phyloP scores from a whole-genome alignment of 1,140 invertebrate genomes.

The Drosophila saltans region DNA sequence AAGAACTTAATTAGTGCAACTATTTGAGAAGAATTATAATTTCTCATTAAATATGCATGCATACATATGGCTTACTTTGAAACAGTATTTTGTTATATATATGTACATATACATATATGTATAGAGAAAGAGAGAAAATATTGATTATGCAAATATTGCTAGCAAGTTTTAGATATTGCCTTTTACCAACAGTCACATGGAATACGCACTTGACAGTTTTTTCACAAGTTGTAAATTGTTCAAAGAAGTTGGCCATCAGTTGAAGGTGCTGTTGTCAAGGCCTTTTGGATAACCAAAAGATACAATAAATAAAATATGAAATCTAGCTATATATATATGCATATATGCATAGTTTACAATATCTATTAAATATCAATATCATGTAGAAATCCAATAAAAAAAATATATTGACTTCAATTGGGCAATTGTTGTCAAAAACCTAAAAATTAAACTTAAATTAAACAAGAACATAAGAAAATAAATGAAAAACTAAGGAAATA shows the following conservation, averaged over 20 bases:
- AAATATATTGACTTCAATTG: too few species aligned
- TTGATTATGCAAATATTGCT: constrained; percentile 64
- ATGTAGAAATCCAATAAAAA: too few species aligned
- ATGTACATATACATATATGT: neutral
- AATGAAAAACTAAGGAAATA: too few species aligned
- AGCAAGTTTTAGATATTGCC: neutral
- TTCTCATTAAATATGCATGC: neutral
- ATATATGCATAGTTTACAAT: neutral
- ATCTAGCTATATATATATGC: neutral
- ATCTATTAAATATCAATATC: neutral
- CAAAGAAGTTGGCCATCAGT: neutral
- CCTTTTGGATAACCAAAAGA: neutral
- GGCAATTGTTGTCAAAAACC: too few species aligned
- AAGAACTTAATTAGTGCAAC: neutral
- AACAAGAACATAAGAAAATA: too few species aligned
- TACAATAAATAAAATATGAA: neutral
- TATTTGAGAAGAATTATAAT: neutral
- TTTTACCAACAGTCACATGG: neutral
- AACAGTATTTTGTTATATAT: neutral
- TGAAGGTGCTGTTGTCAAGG: neutral
- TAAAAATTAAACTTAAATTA: too few species aligned
- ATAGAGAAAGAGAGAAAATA: constrained; percentile 36
- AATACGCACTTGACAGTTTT: neutral
- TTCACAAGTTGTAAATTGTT: neutral
- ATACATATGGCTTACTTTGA: constrained; percentile 1